Percentiles rank a stretch among this genome's conserved stretches.
Evolutionary conservation across 2,888 invertebrate genomes (phyloP).

Genomic region (Anthrax anthrax): DNA sequence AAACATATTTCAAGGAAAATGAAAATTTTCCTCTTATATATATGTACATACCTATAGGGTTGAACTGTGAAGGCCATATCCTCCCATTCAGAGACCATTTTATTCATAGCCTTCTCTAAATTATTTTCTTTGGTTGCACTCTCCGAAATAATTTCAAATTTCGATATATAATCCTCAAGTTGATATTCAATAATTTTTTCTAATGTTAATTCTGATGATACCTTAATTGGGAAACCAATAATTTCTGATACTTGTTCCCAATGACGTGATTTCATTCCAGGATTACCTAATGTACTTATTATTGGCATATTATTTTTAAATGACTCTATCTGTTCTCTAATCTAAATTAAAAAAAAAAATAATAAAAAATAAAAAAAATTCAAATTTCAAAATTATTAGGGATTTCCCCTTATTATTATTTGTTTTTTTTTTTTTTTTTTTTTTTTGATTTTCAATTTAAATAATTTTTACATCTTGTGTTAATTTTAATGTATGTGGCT

Average conservation of each 20-base stretch:
- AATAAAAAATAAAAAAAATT: background rate
- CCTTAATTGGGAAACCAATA: conserved; percentile 81
- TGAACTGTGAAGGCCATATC: conserved; percentile 60
- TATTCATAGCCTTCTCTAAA: conserved; percentile 72
- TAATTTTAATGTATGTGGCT: conserved; percentile 57
- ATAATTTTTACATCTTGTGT: conserved; percentile 39
- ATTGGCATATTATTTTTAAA: conserved; percentile 82
- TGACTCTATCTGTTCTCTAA: conserved; percentile 54
- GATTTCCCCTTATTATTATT: too few species aligned
- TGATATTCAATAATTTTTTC: conserved; percentile 82
- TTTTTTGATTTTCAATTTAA: background rate
- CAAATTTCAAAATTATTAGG: too few species aligned
- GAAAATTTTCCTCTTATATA: too few species aligned
- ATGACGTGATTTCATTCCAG: conserved; percentile 80
- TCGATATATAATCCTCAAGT: conserved; percentile 71
- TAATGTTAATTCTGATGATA: conserved; percentile 67
- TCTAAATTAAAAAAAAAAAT: conserved; percentile 11
- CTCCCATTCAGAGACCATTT: conserved; percentile 87
- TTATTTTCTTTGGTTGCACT: conserved; percentile 93
- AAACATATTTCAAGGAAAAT: too few species aligned
- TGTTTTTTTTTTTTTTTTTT: too few species aligned
- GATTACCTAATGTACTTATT: conserved; percentile 87
- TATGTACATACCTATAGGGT: conserved; percentile 46
- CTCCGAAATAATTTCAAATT: conserved; percentile 84
- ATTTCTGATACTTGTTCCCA: conserved; percentile 93